phyloP scores from a whole-genome alignment of 2,113 vertebrate species.

The Strigops habroptila region DNA sequence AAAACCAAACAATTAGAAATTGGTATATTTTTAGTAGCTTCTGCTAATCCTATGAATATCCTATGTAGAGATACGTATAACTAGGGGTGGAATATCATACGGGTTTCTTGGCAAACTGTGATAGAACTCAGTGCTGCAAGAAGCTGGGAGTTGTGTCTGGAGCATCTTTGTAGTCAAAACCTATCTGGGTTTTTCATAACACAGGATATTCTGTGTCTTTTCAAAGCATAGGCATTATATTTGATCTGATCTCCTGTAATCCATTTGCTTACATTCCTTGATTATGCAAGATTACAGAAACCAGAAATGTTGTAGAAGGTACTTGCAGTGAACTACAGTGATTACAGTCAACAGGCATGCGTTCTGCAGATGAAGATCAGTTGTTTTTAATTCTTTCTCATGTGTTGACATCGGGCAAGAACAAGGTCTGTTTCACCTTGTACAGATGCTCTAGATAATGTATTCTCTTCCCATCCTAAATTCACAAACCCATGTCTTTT shows the following conservation, averaged over 20 bases:
- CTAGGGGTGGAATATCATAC: neutral
- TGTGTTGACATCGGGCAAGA: neutral
- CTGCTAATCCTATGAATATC: neutral
- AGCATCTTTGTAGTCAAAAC: neutral
- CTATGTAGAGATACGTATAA: rapidly evolving
- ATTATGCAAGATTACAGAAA: neutral
- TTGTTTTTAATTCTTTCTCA: neutral
- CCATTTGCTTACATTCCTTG: neutral
- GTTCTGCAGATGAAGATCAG: neutral
- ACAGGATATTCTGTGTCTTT: neutral
- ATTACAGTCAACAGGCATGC: rapidly evolving
- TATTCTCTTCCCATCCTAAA: neutral
- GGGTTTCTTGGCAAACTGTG: neutral
- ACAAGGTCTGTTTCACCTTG: neutral
- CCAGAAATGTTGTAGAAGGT: neutral
- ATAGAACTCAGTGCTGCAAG: neutral
- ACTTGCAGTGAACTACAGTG: neutral
- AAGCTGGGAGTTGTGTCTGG: neutral
- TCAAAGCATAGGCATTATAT: neutral
- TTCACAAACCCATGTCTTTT: rapidly evolving
- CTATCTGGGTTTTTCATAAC: neutral
- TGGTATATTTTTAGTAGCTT: neutral
- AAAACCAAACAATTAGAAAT: neutral
- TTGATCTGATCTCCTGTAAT: neutral
- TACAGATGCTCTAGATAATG: neutral